phyloP scores from a whole-genome alignment of 2,888 invertebrate species.

The Gymnosoma rotundatum region DNA sequence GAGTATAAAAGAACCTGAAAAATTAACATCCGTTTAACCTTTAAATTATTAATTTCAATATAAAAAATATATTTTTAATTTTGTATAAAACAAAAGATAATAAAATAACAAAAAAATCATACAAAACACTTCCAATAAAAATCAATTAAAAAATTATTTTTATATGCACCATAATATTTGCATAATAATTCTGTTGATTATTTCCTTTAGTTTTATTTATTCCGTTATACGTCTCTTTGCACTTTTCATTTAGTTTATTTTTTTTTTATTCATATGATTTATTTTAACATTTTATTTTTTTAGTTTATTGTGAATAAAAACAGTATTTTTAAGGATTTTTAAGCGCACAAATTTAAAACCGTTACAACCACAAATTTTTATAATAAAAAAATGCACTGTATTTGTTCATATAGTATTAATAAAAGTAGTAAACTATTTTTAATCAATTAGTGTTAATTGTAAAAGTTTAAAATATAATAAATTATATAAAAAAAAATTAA shows the following conservation, averaged over 20 bases:
- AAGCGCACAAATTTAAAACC: constrained; percentile 81
- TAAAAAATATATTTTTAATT: background rate
- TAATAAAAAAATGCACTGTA: constrained; percentile 75
- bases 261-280: constrained; percentile 42
- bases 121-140: background rate
- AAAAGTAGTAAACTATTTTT: constrained; percentile 1
- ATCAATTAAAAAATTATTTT: constrained; percentile 10
- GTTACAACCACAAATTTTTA: constrained; percentile 74
- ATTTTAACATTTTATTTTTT: constrained; percentile 31
- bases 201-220: constrained; percentile 19
- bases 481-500: background rate
- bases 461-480: background rate
- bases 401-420: constrained; percentile 43
- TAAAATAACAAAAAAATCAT: background rate
- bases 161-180: constrained; percentile 17
- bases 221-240: constrained; percentile 33
- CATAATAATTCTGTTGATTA: constrained; percentile 14
- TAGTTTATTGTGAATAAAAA: constrained; percentile 65
- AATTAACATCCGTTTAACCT: no score
- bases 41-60: no score
- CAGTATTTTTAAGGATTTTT: constrained; percentile 42
- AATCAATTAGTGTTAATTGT: constrained; percentile 53
- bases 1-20: no score
- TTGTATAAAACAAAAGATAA: background rate
- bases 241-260: constrained; percentile 46